These are phyloP conservation scores for Prunella strophiata DNA, from an alignment of 2,797 vertebrate genomes.

Conservation along the genomic window DNA sequence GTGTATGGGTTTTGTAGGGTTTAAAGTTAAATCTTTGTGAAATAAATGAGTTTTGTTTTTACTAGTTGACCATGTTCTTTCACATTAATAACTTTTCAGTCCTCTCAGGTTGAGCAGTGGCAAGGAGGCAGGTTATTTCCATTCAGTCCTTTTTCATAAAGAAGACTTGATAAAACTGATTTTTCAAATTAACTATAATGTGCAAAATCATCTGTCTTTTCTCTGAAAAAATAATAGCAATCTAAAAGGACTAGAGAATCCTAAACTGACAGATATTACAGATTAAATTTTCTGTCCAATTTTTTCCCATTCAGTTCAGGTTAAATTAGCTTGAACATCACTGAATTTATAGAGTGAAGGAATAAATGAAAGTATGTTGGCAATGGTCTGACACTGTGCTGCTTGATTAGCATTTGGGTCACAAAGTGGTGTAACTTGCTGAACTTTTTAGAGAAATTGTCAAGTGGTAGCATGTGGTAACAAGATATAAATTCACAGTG, in stretches of 20 bases:
- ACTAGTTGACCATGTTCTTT: neutral
- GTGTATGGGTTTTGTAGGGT: neutral
- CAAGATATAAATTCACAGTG: neutral
- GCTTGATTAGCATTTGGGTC: constrained; percentile 1
- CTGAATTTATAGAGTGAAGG: neutral
- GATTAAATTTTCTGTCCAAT: neutral
- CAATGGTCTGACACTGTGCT: neutral
- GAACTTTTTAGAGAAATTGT: neutral
- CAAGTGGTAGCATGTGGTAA: neutral
- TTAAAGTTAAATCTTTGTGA: neutral
- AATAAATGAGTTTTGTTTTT: neutral
- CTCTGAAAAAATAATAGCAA: neutral
- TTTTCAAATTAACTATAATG: neutral
- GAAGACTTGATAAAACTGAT: neutral
- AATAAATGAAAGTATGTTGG: neutral
- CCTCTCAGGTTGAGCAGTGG: neutral
- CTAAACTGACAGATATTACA: neutral
- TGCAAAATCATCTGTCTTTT: neutral
- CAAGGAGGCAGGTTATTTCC: neutral
- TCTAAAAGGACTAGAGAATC: neutral
- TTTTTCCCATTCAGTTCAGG: neutral
- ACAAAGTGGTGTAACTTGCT: neutral
- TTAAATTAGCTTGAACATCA: neutral
- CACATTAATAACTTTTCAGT: neutral
- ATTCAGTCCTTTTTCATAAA: neutral